Evolutionary conservation across 2,888 invertebrate genomes (phyloP).

Genomic region (Synanthedon tipuliformis): DNA sequence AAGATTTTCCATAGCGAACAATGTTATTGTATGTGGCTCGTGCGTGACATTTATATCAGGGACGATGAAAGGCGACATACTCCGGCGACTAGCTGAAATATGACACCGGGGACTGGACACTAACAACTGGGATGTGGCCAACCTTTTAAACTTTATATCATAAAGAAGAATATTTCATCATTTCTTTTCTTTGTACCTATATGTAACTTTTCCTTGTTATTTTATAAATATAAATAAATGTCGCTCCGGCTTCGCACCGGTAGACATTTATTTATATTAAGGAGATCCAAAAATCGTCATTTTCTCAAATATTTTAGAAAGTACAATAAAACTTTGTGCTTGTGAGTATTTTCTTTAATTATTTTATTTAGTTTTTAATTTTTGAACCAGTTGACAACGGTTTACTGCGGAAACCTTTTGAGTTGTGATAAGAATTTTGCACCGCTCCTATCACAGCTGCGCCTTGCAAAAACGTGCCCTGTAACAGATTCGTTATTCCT

Average conservation of each 20-base stretch:
- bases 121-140: slow-evolving; percentile 24
- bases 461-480: slow-evolving; percentile 30
- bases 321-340: neutral
- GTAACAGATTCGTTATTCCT: slow-evolving; percentile 7
- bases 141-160: slow-evolving; percentile 4
- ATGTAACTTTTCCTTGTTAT: too few relatives aligned
- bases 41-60: slow-evolving; percentile 18
- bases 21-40: slow-evolving; percentile 12
- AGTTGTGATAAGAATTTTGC: slow-evolving; percentile 16
- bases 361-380: too few relatives aligned
- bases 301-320: too few relatives aligned
- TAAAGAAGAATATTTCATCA: too few relatives aligned
- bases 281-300: too few relatives aligned
- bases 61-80: slow-evolving; percentile 15
- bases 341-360: slow-evolving; percentile 6
- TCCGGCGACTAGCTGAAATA: slow-evolving; percentile 10
- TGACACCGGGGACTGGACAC: slow-evolving; percentile 10
- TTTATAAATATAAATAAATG: too few relatives aligned
- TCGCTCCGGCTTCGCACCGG: too few relatives aligned
- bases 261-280: too few relatives aligned
- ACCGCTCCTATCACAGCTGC: slow-evolving; percentile 26
- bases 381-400: neutral
- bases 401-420: slow-evolving; percentile 7
- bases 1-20: slow-evolving; percentile 3
- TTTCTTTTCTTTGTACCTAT: too few relatives aligned